phyloP scores from a whole-genome alignment of 2,113 vertebrate genomes.

The Setophaga coronata region DNA sequence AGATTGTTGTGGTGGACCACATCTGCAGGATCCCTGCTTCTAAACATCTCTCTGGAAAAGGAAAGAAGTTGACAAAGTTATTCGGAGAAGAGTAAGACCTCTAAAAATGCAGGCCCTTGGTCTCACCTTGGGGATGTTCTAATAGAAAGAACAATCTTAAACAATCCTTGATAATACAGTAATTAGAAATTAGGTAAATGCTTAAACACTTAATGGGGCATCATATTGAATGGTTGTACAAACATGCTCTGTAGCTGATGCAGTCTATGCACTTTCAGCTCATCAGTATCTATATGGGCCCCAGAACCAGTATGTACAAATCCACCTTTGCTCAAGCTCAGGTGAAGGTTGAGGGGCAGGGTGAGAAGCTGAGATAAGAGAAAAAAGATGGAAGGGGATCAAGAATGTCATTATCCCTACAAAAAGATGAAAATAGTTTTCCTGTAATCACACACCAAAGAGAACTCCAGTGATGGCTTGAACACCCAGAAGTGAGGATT shows the following conservation, averaged over 20 bases:
- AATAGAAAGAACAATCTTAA: background rate
- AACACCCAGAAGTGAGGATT: background rate
- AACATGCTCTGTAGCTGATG: background rate
- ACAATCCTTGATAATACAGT: background rate
- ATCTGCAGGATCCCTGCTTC: background rate
- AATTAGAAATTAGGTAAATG: background rate
- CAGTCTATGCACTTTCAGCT: background rate
- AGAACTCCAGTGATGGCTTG: background rate
- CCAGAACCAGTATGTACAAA: background rate
- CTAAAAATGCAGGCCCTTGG: background rate
- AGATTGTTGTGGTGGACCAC: background rate
- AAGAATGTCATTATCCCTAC: background rate
- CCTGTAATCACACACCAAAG: background rate
- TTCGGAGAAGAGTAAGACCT: background rate
- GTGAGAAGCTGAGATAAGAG: background rate
- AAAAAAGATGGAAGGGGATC: background rate
- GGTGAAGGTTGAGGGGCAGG: background rate
- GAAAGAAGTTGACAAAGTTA: background rate
- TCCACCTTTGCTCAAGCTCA: background rate
- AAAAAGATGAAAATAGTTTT: background rate
- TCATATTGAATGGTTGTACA: background rate
- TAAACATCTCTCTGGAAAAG: background rate
- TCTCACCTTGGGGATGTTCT: background rate
- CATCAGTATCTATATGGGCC: background rate
- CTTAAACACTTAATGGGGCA: background rate